phyloP scores from a whole-genome alignment of 2,797 vertebrate genomes.

The Orestias chungarensis region DNA sequence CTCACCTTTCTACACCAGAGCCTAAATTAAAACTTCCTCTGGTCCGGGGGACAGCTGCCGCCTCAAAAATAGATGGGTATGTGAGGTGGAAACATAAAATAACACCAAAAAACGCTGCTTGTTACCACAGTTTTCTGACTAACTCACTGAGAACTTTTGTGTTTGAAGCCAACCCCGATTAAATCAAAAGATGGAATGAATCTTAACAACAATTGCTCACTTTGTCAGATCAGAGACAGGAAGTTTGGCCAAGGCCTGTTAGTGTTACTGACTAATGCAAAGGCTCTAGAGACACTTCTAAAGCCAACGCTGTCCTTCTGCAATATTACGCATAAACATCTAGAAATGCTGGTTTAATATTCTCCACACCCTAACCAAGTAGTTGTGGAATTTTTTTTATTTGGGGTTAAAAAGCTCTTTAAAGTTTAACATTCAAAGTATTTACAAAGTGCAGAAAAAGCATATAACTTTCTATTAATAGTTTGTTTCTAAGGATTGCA shows the following conservation, averaged over 20 bases:
- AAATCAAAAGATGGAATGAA: background rate
- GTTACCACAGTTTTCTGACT: constrained; percentile 2
- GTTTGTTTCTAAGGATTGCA: background rate
- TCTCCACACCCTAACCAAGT: background rate
- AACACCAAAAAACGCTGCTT: background rate
- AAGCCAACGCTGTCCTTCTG: background rate
- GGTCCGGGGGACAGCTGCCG: background rate
- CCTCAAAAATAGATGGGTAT: constrained; percentile 7
- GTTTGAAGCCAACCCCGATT: background rate
- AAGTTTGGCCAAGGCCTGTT: background rate
- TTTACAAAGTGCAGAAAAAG: background rate
- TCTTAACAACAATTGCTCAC: background rate
- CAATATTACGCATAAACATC: background rate
- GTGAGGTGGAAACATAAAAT: background rate
- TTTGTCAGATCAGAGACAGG: background rate
- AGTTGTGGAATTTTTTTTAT: too few species aligned
- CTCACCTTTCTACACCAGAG: constrained; percentile 8
- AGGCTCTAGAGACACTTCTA: background rate
- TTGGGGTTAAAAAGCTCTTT: too few species aligned
- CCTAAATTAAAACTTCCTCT: constrained; percentile 11
- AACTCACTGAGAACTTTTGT: background rate
- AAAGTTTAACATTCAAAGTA: background rate
- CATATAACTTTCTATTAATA: background rate
- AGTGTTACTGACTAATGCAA: background rate
- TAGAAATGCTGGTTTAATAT: background rate